Percentiles rank a stretch among this genome's conserved stretches.
These are phyloP conservation scores for Nemurella pictetii DNA, from an alignment of 2,888 invertebrate species.

Conservation along the genomic window DNA sequence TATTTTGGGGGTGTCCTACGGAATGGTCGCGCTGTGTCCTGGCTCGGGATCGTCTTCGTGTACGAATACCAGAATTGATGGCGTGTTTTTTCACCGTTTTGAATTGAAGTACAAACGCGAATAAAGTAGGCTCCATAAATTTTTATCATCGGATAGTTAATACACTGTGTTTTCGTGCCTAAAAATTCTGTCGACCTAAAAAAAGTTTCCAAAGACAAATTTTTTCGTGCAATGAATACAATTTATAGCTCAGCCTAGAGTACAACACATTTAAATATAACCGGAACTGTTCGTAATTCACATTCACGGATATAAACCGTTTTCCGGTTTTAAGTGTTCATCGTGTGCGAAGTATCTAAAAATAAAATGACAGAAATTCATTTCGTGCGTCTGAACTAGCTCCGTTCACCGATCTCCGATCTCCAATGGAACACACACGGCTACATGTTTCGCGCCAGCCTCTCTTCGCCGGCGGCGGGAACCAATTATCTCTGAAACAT, in stretches of 20 bases:
- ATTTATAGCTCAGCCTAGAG: too few relatives aligned
- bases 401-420: background rate
- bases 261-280: too few relatives aligned
- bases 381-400: background rate
- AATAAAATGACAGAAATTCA: background rate
- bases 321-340: too few relatives aligned
- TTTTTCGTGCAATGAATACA: too few relatives aligned
- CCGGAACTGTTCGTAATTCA: too few relatives aligned
- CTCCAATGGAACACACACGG: background rate
- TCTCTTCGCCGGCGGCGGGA: background rate
- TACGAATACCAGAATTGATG: background rate
- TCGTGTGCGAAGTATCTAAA: background rate
- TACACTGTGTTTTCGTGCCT: too few relatives aligned
- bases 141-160: too few relatives aligned
- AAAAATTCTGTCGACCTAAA: background rate
- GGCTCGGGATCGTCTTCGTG: background rate
- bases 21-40: background rate
- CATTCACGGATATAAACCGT: too few relatives aligned
- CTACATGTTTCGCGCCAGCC: background rate
- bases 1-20: background rate
- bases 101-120: background rate
- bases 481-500: background rate
- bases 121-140: background rate
- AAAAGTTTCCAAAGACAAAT: too few relatives aligned
- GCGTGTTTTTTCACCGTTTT: conserved; percentile 6